phyloP scores from a whole-genome alignment of 2,797 vertebrate genomes.

The Cichlasoma orientale region DNA sequence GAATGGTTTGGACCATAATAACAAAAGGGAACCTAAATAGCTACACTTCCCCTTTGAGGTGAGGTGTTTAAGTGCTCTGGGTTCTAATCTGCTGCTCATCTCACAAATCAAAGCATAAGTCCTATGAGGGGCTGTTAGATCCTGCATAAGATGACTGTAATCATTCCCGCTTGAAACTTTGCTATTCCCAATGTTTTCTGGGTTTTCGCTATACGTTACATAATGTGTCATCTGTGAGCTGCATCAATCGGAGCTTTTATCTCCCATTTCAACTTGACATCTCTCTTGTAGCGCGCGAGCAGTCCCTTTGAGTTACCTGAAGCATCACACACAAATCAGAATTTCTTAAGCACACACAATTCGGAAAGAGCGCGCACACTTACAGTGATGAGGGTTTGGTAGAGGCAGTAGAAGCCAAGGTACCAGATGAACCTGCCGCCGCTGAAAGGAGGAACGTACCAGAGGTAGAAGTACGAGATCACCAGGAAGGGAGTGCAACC shows the following conservation, averaged over 20 bases:
- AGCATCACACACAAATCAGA: background rate
- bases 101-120: constrained; percentile 54
- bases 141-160: constrained; percentile 23
- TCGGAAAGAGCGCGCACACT: constrained; percentile 65
- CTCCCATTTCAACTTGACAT: background rate
- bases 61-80: constrained; percentile 43
- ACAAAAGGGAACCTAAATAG: constrained; percentile 73
- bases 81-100: constrained; percentile 46
- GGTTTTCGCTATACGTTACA: constrained; percentile 22
- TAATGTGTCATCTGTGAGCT: constrained; percentile 15
- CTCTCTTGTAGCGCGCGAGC: background rate
- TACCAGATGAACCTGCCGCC: constrained; percentile 90
- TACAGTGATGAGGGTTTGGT: constrained; percentile 94
- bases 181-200: constrained; percentile 12
- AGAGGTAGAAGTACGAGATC: constrained; percentile 93
- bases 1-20: constrained; percentile 52
- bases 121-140: constrained; percentile 24
- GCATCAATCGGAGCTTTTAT: constrained; percentile 31
- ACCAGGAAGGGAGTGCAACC: constrained; percentile 90
- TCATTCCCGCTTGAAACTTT: constrained; percentile 28
- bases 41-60: constrained; percentile 57
- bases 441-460: constrained; percentile 91
- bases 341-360: constrained; percentile 3
- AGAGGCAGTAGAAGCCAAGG: constrained; percentile 90
- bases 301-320: constrained; percentile 5